phyloP scores from a whole-genome alignment of 2,113 vertebrate species.

The Ageneiosus marmoratus region DNA sequence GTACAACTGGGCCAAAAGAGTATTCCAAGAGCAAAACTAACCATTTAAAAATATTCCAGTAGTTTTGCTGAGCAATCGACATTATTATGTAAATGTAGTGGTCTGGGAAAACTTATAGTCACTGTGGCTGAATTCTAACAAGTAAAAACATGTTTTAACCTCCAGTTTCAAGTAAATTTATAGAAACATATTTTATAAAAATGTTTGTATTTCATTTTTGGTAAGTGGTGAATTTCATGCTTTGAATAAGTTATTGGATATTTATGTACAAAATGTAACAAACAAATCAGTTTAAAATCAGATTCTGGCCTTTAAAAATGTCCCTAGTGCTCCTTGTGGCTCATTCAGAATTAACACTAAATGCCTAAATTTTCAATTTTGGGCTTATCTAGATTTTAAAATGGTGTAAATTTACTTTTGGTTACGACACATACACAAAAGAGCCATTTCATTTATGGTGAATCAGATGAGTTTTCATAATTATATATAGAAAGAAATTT shows the following conservation, averaged over 20 bases:
- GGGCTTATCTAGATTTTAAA: neutral
- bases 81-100: neutral
- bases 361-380: neutral
- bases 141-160: neutral
- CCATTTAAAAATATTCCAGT: neutral
- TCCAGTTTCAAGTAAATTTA: neutral
- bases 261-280: neutral
- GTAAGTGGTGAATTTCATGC: neutral
- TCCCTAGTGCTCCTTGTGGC: neutral
- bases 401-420: neutral
- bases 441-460: neutral
- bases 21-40: neutral
- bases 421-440: neutral
- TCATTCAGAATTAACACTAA: neutral
- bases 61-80: neutral
- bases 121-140: neutral
- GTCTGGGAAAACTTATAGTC: neutral
- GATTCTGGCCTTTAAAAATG: neutral
- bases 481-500: slow-evolving; percentile 2
- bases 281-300: neutral
- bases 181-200: neutral
- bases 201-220: neutral
- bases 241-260: neutral
- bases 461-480: neutral
- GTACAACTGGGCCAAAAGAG: neutral